These are phyloP conservation scores for Nemapogon koenigi DNA, from an alignment of 2,888 invertebrate species.

Conservation along the genomic window DNA sequence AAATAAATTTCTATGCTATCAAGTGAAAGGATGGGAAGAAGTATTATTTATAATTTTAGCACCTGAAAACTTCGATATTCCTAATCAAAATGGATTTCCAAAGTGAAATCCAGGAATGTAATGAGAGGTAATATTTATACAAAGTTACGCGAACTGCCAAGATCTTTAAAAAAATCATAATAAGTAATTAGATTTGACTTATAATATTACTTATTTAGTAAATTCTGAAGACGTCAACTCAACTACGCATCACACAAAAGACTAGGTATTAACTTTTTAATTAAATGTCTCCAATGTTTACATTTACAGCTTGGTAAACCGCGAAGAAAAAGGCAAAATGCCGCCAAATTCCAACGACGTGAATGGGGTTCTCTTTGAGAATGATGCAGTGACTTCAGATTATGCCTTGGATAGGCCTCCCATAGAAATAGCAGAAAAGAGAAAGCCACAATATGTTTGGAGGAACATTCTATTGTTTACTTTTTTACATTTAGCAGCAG, in stretches of 20 bases:
- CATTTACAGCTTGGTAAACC: slow-evolving; percentile 20
- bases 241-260: slow-evolving; percentile 16
- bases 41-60: too few relatives aligned
- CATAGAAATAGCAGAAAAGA: slow-evolving; percentile 58
- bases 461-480: slow-evolving; percentile 80
- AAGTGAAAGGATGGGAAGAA: too few relatives aligned
- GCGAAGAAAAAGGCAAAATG: slow-evolving; percentile 28
- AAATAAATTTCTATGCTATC: too few relatives aligned
- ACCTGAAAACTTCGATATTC: too few relatives aligned
- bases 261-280: slow-evolving; percentile 17
- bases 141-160: slow-evolving; percentile 8
- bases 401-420: slow-evolving; percentile 40
- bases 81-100: slow-evolving; percentile 22
- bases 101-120: slow-evolving; percentile 22
- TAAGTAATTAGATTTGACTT: too few relatives aligned
- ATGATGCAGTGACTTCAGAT: slow-evolving; percentile 51
- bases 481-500: slow-evolving; percentile 76
- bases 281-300: slow-evolving; percentile 9
- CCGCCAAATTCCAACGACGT: slow-evolving; percentile 47
- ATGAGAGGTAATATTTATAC: slow-evolving; percentile 21
- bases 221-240: too few relatives aligned
- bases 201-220: too few relatives aligned
- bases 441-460: slow-evolving; percentile 75
- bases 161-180: slow-evolving; percentile 3
- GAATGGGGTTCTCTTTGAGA: slow-evolving; percentile 55